Evolutionary conservation across 2,113 vertebrate genomes (phyloP).

Genomic region (Spea bombifrons): DNA sequence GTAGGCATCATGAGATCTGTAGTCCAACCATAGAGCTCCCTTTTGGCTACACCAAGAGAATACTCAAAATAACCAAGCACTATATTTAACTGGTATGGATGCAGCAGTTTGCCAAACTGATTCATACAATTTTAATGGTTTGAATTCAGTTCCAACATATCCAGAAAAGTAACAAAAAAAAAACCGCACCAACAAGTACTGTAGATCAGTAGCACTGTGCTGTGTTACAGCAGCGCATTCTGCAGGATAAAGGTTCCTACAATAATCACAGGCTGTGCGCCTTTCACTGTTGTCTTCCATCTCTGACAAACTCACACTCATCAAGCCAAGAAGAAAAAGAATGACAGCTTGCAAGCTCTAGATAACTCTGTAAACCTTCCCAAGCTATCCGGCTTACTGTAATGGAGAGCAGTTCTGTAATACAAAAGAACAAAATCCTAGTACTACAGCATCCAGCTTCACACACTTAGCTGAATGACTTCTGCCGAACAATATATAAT

Average conservation of each 20-base stretch:
- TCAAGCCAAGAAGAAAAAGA: conserved; percentile 9
- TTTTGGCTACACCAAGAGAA: too few species aligned
- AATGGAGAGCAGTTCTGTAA: neutral
- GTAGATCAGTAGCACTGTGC: conserved; percentile 8
- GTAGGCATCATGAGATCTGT: too few species aligned
- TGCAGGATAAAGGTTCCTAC: conserved; percentile 8
- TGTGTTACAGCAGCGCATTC: conserved; percentile 3
- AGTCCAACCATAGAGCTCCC: too few species aligned
- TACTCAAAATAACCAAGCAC: too few species aligned
- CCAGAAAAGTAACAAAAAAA: neutral
- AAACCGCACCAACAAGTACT: neutral
- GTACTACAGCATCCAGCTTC: too few species aligned
- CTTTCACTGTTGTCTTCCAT: neutral
- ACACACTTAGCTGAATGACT: too few species aligned
- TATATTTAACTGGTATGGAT: too few species aligned
- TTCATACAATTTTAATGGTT: conserved; percentile 2
- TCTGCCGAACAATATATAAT: too few species aligned
- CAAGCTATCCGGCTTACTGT: conserved; percentile 14
- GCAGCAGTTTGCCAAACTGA: too few species aligned
- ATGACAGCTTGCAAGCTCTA: conserved; percentile 22
- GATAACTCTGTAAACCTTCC: conserved; percentile 6
- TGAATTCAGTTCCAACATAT: neutral
- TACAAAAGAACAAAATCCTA: too few species aligned
- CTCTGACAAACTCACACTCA: conserved; percentile 19
- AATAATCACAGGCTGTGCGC: conserved; percentile 2